These are phyloP conservation scores for Ametastegia equiseti DNA, from an alignment of 2,888 invertebrate genomes.

Conservation along the genomic window DNA sequence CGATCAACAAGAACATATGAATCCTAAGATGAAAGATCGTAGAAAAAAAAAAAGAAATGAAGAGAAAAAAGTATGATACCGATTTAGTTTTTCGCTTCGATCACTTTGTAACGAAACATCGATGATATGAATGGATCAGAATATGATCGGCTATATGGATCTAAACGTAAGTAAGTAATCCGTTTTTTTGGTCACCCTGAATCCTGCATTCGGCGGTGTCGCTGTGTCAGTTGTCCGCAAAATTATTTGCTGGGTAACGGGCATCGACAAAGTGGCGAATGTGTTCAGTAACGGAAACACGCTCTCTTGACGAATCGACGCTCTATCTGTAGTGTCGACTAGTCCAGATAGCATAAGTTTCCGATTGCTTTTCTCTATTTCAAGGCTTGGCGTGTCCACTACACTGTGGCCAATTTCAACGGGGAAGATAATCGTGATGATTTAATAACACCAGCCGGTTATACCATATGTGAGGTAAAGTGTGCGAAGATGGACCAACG, in stretches of 20 bases:
- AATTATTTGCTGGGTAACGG: neutral
- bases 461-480: neutral
- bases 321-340: neutral
- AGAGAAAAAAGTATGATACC: no score
- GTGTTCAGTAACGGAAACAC: slow-evolving; percentile 31
- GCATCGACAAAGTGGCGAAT: slow-evolving; percentile 36
- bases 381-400: slow-evolving; percentile 33
- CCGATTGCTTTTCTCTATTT: slow-evolving; percentile 36
- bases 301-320: slow-evolving; percentile 14
- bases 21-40: no score
- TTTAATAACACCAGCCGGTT: neutral
- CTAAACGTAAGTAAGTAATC: neutral
- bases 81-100: no score
- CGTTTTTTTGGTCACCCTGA: slow-evolving; percentile 8
- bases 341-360: slow-evolving; percentile 29
- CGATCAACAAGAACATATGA: no score
- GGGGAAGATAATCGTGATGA: neutral
- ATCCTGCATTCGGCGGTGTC: slow-evolving; percentile 19
- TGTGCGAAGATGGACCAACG: neutral
- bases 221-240: slow-evolving; percentile 24
- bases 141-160: no score
- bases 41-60: no score
- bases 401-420: neutral
- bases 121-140: no score
- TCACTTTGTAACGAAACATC: no score